phyloP scores from a whole-genome alignment of 1,140 invertebrate genomes.

The Heterodera schachtii region DNA sequence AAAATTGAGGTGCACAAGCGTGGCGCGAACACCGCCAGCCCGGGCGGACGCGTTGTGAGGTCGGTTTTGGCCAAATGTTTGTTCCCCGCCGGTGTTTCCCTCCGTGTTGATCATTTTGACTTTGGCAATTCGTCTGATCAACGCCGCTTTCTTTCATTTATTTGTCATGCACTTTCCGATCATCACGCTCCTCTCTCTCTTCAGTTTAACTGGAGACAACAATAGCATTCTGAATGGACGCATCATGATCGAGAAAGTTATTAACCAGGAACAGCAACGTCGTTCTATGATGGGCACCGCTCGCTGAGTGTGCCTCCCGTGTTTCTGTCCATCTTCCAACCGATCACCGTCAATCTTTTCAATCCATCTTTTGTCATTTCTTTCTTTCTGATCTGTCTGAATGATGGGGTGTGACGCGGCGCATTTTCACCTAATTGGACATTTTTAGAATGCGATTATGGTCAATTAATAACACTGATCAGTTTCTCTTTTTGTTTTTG shows the following conservation, averaged over 20 bases:
- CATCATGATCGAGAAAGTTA: constrained; percentile 55
- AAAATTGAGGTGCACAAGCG: constrained; percentile 98
- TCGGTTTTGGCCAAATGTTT: constrained; percentile 29
- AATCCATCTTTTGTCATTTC: neutral
- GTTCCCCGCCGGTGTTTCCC: neutral
- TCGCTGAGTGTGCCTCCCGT: constrained; percentile 13
- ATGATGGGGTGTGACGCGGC: neutral
- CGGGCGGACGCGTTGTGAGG: constrained; percentile 92
- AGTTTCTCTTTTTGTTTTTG: too few relatives aligned
- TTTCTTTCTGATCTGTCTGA: neutral
- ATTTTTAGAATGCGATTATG: neutral
- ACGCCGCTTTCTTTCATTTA: constrained; percentile 15
- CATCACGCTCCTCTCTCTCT: constrained; percentile 27
- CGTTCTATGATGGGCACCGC: constrained; percentile 29
- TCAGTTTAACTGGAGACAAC: constrained; percentile 59
- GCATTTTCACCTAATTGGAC: neutral
- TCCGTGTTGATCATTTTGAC: constrained; percentile 21
- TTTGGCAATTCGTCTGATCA: constrained; percentile 18
- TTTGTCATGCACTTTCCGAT: neutral
- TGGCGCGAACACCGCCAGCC: constrained; percentile 91
- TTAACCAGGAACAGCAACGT: constrained; percentile 55
- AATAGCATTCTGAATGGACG: constrained; percentile 46
- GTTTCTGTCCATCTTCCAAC: neutral
- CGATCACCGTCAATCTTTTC: neutral
- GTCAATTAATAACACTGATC: too few relatives aligned